Evolutionary conservation across 2,113 vertebrate species (phyloP).

Genomic region (Cebidichthys violaceus): DNA sequence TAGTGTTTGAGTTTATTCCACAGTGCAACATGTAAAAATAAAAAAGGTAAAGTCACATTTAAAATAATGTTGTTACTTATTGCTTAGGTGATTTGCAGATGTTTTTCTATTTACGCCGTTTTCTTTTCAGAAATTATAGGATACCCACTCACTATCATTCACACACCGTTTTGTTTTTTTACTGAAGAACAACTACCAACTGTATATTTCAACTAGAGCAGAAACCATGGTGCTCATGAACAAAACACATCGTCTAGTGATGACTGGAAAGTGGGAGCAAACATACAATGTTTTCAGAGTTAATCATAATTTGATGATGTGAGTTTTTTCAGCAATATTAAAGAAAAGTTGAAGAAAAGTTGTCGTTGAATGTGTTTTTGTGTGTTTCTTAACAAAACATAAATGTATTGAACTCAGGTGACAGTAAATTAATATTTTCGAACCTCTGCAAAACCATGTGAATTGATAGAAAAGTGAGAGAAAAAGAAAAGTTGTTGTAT

Average conservation of each 20-base stretch:
- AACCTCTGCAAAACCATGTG: background rate
- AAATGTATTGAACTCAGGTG: background rate
- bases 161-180: background rate
- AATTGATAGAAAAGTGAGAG: background rate
- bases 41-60: background rate
- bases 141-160: background rate
- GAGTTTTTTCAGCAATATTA: background rate
- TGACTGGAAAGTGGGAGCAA: background rate
- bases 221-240: background rate
- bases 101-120: background rate
- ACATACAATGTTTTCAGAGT: background rate
- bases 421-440: background rate
- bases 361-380: background rate
- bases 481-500: background rate
- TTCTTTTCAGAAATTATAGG: background rate
- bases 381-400: background rate
- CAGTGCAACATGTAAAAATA: background rate
- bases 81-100: background rate
- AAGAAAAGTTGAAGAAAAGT: no score
- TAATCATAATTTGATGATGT: background rate
- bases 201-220: background rate
- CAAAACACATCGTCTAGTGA: background rate
- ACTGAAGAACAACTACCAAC: background rate
- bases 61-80: background rate
- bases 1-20: background rate